Conservation (phyloP, 2,113 vertebrate species). For the Spea multiplicata region DNA sequence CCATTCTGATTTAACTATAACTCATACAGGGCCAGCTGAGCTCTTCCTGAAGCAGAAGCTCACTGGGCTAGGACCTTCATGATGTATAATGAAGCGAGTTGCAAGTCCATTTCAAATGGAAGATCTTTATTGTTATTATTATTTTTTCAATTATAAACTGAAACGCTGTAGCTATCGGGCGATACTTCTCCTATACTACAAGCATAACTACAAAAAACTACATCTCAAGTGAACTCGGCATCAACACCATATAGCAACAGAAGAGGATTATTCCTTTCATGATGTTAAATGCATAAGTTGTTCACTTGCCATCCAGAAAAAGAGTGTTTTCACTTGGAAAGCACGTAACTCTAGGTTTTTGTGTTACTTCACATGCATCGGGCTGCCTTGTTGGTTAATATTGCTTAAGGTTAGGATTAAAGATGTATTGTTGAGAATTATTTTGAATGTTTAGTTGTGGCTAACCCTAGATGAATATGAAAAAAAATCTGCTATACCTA, state of each 20-base stretch:
- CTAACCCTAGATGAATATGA: slow-evolving; percentile 22
- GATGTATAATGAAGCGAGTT: too few relatives aligned
- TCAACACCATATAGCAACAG: background rate
- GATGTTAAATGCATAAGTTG: slow-evolving; percentile 31
- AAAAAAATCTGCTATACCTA: background rate
- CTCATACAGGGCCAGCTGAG: too few relatives aligned
- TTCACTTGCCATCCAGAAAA: slow-evolving; percentile 30
- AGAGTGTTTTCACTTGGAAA: slow-evolving; percentile 9
- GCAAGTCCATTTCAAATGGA: too few relatives aligned
- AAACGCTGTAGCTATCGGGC: too few relatives aligned
- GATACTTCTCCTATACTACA: too few relatives aligned
- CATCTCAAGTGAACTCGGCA: background rate
- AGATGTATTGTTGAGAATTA: slow-evolving; percentile 8
- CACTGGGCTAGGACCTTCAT: too few relatives aligned
- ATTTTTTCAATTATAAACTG: too few relatives aligned
- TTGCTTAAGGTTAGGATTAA: slow-evolving; percentile 36
- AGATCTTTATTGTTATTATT: too few relatives aligned
- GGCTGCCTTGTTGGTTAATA: slow-evolving; percentile 16
- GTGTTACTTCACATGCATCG: slow-evolving; percentile 1
- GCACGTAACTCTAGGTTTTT: slow-evolving; percentile 11
- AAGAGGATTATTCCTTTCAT: slow-evolving; percentile 8
- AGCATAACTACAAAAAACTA: background rate
- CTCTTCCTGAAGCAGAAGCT: too few relatives aligned
- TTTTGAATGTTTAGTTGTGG: background rate
- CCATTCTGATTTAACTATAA: too few relatives aligned